Conservation (phyloP, 2,888 invertebrate genomes). For the Dexiosoma caninum region DNA sequence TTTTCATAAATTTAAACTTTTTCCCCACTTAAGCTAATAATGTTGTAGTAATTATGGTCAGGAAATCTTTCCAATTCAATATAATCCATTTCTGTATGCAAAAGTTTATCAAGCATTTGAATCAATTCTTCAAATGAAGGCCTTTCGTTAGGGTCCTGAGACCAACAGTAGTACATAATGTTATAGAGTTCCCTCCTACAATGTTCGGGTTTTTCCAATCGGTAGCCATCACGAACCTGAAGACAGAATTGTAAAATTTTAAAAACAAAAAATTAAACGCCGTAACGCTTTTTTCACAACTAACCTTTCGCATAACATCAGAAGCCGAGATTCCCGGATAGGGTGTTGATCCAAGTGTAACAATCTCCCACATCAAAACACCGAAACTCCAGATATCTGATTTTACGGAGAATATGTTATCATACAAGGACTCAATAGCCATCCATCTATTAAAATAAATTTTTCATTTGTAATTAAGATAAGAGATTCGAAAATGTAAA, state of each 20-base stretch:
- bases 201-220: slow-evolving; percentile 95
- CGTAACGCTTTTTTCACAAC: slow-evolving; percentile 62
- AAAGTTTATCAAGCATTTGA: slow-evolving; percentile 87
- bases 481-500: no score
- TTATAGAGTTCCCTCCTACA: slow-evolving; percentile 94
- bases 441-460: slow-evolving; percentile 86
- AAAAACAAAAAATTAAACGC: not conserved
- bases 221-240: slow-evolving; percentile 90
- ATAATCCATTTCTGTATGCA: slow-evolving; percentile 94
- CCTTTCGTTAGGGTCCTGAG: slow-evolving; percentile 88
- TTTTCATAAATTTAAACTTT: slow-evolving; percentile 77
- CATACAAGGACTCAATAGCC: slow-evolving; percentile 96
- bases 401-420: slow-evolving; percentile 95
- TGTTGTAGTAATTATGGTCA: slow-evolving; percentile 94
- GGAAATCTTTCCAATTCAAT: slow-evolving; percentile 95
- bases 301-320: slow-evolving; percentile 92
- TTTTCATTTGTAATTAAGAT: not conserved
- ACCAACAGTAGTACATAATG: slow-evolving; percentile 98
- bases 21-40: slow-evolving; percentile 90
- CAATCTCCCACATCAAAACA: slow-evolving; percentile 96
- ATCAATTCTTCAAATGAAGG: slow-evolving; percentile 92
- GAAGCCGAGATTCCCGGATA: slow-evolving; percentile 95
- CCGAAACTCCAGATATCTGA: slow-evolving; percentile 98
- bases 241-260: no score
- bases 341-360: slow-evolving; percentile 95